These are phyloP conservation scores for Dromaius novaehollandiae DNA, from an alignment of 2,113 vertebrate species.

Conservation along the genomic window DNA sequence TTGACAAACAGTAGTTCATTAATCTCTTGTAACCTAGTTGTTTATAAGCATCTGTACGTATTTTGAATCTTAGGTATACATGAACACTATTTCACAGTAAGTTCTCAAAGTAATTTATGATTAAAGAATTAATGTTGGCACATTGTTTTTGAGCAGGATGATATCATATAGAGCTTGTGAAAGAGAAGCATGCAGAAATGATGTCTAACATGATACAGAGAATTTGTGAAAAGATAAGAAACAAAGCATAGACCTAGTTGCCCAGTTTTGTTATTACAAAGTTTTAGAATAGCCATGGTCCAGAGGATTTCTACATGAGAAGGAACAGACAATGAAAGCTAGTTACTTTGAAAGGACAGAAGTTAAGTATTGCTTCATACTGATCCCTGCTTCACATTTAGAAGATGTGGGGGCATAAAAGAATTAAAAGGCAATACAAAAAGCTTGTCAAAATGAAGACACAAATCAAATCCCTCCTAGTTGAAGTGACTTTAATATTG, in stretches of 20 bases:
- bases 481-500: background rate
- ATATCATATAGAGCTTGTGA: background rate
- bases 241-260: background rate
- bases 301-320: background rate
- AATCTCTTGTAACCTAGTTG: background rate
- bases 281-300: background rate
- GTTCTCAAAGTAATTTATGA: background rate
- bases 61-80: background rate
- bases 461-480: background rate
- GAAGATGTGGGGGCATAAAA: too few species aligned
- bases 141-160: background rate
- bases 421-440: background rate
- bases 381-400: background rate
- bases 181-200: background rate
- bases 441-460: background rate
- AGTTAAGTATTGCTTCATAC: background rate
- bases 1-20: background rate
- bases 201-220: background rate
- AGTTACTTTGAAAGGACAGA: background rate
- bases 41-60: background rate
- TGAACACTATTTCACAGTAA: background rate
- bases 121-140: background rate
- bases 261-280: background rate
- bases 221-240: background rate
- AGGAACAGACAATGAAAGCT: background rate